phyloP scores from a whole-genome alignment of 92 coral and sea anemone genomes.

The Plumapathes pennacea region DNA sequence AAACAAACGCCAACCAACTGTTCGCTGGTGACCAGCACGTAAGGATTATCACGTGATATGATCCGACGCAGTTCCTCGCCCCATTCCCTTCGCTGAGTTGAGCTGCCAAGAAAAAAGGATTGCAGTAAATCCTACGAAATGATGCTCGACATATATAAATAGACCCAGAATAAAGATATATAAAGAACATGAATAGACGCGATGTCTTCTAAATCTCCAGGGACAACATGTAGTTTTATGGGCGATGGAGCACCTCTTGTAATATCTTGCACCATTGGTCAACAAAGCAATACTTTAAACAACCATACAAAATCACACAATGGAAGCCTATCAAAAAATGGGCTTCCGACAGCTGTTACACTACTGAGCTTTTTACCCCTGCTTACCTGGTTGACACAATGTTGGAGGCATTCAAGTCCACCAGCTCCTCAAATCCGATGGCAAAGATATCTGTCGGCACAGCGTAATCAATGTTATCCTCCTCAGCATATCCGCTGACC shows the following conservation, averaged over 20 bases:
- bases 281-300: no score
- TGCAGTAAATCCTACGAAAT: background rate
- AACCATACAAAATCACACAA: no score
- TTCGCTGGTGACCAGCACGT: constrained; percentile 94
- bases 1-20: constrained; percentile 97
- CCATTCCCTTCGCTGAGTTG: constrained; percentile 97
- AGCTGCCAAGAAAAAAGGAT: constrained; percentile 44
- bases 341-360: background rate
- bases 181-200: no score
- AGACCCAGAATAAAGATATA: no score
- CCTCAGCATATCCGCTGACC: constrained; percentile 71
- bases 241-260: no score
- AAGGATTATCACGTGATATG: constrained; percentile 95
- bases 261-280: no score
- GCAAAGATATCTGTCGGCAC: constrained; percentile 93
- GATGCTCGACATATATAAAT: no score
- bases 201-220: no score
- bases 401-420: constrained; percentile 96
- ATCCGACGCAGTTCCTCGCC: constrained; percentile 96
- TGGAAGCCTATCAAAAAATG: no score
- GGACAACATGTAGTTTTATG: no score
- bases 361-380: background rate
- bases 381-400: constrained; percentile 91
- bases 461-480: constrained; percentile 55
- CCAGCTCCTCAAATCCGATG: constrained; percentile 98